phyloP scores from a whole-genome alignment of 2,888 invertebrate species.

The Dasysyrphus albostriatus region DNA sequence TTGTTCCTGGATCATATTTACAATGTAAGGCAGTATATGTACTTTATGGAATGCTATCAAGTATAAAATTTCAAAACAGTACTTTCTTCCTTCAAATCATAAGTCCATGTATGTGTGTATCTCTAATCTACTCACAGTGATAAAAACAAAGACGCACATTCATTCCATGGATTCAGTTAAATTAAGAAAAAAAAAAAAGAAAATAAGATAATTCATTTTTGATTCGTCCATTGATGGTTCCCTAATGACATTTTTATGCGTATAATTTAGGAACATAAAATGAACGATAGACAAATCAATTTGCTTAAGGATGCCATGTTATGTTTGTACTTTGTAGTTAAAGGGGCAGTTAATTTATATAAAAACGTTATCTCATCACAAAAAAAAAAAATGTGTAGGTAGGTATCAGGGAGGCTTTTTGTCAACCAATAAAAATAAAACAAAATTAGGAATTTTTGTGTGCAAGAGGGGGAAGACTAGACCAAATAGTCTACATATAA shows the following conservation, averaged over 20 bases:
- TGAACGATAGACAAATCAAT: slow-evolving; percentile 52
- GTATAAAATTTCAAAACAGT: background rate
- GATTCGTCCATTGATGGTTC: slow-evolving; percentile 28
- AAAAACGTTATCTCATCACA: slow-evolving; percentile 18
- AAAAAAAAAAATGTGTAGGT: background rate
- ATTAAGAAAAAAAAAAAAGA: background rate
- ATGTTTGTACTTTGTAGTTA: slow-evolving; percentile 39
- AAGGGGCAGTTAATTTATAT: slow-evolving; percentile 33
- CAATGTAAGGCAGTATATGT: background rate
- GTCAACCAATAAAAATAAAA: slow-evolving; percentile 30
- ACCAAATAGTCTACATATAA: background rate
- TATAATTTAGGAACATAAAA: slow-evolving; percentile 48
- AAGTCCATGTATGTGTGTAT: background rate
- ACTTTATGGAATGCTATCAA: background rate
- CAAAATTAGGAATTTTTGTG: slow-evolving; percentile 10
- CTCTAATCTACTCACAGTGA: slow-evolving; percentile 7
- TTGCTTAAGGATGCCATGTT: slow-evolving; percentile 23
- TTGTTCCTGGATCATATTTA: background rate
- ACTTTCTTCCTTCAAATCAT: background rate
- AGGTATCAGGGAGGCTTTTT: background rate
- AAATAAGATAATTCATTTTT: slow-evolving; percentile 38
- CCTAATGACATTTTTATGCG: slow-evolving; percentile 62
- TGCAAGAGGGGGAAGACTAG: background rate
- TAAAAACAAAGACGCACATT: background rate
- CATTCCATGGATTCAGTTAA: slow-evolving; percentile 6